Base-by-base conservation (phyloP, 2,113 vertebrate species). In the Lichenostomus cassidix region DNA sequence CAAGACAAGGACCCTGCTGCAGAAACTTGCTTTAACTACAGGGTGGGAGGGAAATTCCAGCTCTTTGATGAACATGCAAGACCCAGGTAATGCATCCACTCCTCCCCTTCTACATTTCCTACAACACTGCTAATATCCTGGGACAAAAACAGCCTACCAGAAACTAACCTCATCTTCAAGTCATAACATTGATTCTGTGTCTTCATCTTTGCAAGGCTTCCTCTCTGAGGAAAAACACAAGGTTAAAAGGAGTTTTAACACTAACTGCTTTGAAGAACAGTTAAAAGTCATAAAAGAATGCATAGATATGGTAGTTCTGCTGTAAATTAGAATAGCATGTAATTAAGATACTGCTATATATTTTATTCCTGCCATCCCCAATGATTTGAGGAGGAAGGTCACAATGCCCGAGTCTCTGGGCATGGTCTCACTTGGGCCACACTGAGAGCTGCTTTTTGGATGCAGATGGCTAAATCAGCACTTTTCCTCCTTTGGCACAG, bases 61-160 rank as follows among this genome's bases (percentile, higher is more conserved):
- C 4, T 93, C 50, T 31, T 59, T 47, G 15, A 15, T 18, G 7
- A 39, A 23, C 19, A 53, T 1, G 16, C 0, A 0, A 60, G 41
- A 24, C 59, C 22, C 71, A 39, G 52, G 68, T 42, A 46, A 82
- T 75, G 33, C 25, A 68, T 59, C 24, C 9, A 12, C 4, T 87
- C 29, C 15, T 81, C 12, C 9, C 15, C 7, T 74, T 81, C 39
- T 41, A 5, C 10, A 14, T 71, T 50, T 93, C 22, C 41, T 47
- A 50, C 14, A 79, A 23, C 35, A 41, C 13, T 53, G 28, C 3
- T 60, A 41, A 47, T 44, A 75, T 17, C 23, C 16, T 15, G 24
- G 41, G 28, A 11, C 14, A n/a, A 49, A 83, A 60, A 1, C 7
- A 50, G 11, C 7, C 6, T 44, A 17, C 6, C 22, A 49, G 35